Conservation (phyloP, 2,888 invertebrate species). For the Hylaea fasciaria region DNA sequence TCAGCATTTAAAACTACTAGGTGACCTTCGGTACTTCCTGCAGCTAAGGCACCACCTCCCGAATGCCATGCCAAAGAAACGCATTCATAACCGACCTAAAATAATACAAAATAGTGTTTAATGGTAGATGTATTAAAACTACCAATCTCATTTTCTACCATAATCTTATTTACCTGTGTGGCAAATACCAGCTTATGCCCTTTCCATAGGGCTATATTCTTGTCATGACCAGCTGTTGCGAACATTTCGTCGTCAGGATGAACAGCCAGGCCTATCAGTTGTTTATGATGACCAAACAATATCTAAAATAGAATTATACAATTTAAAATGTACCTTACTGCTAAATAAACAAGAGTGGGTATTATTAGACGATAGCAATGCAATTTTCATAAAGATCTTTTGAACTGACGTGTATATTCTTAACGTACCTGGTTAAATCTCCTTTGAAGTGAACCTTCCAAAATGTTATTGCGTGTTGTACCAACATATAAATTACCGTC, state of each 20-base stretch:
- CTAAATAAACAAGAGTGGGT: not conserved
- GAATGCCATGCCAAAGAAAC: slow-evolving; percentile 95
- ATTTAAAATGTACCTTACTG: not conserved
- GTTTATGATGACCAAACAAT: slow-evolving; percentile 94
- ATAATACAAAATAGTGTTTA: not conserved
- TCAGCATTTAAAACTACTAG: slow-evolving; percentile 94
- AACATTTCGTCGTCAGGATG: slow-evolving; percentile 96
- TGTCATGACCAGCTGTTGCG: slow-evolving; percentile 96
- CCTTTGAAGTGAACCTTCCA: slow-evolving; percentile 95
- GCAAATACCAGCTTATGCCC: slow-evolving; percentile 95
- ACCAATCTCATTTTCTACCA: too few relatives aligned
- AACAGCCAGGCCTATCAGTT: slow-evolving; percentile 94
- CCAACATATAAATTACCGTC: slow-evolving; percentile 97
- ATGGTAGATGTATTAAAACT: too few relatives aligned
- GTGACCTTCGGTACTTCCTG: slow-evolving; percentile 96
- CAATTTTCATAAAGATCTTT: too few relatives aligned
- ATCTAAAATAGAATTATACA: slow-evolving; percentile 77
- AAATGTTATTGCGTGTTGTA: slow-evolving; percentile 94
- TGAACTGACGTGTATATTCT: too few relatives aligned
- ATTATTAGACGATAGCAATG: too few relatives aligned
- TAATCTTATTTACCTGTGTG: slow-evolving; percentile 86
- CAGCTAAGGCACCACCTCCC: slow-evolving; percentile 93
- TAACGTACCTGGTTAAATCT: slow-evolving; percentile 90
- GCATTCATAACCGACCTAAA: slow-evolving; percentile 93
- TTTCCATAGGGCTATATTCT: slow-evolving; percentile 95